A percentile compares a stretch with the other conserved stretches of the same genome.
phyloP scores from a whole-genome alignment of 1,140 invertebrate genomes.

The Drosophila tropicalis region DNA sequence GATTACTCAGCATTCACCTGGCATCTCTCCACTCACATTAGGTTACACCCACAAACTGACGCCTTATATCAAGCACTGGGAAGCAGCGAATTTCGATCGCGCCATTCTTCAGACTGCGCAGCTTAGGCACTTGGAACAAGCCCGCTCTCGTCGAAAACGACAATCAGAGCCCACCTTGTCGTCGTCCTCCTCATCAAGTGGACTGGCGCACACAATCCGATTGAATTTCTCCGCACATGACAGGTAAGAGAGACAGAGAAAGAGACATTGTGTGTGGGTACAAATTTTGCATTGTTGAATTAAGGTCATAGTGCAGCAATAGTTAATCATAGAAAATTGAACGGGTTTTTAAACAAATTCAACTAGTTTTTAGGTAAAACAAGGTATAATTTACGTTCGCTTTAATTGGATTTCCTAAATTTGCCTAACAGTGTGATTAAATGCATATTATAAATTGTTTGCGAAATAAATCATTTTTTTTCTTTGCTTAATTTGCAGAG shows the following conservation, averaged over 20 bases:
- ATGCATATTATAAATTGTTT: not conserved
- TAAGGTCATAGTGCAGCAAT: conserved; percentile 14
- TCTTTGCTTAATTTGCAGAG: conserved; percentile 85
- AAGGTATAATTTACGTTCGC: no score
- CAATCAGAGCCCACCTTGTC: conserved; percentile 62
- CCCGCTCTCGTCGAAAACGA: conserved; percentile 75
- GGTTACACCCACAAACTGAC: conserved; percentile 80
- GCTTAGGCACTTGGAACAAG: conserved; percentile 77
- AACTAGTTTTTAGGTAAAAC: no score
- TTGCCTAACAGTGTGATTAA: no score
- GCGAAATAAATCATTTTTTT: conserved; percentile 11
- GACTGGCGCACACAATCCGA: conserved; percentile 78
- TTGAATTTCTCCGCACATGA: conserved; percentile 83
- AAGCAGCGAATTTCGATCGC: conserved; percentile 81
- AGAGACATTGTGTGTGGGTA: conserved; percentile 1
- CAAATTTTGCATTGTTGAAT: conserved; percentile 25
- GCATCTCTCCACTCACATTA: conserved; percentile 21
- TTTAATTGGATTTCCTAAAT: no score
- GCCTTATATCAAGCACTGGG: conserved; percentile 82
- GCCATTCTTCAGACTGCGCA: conserved; percentile 71
- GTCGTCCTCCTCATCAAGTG: conserved; percentile 43
- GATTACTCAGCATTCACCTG: not conserved
- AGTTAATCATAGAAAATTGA: not conserved
- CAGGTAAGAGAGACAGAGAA: conserved; percentile 70
- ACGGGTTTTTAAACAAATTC: no score